These are phyloP conservation scores for Conus betulinus DNA, from an alignment of 1,140 invertebrate species.

Conservation along the genomic window DNA sequence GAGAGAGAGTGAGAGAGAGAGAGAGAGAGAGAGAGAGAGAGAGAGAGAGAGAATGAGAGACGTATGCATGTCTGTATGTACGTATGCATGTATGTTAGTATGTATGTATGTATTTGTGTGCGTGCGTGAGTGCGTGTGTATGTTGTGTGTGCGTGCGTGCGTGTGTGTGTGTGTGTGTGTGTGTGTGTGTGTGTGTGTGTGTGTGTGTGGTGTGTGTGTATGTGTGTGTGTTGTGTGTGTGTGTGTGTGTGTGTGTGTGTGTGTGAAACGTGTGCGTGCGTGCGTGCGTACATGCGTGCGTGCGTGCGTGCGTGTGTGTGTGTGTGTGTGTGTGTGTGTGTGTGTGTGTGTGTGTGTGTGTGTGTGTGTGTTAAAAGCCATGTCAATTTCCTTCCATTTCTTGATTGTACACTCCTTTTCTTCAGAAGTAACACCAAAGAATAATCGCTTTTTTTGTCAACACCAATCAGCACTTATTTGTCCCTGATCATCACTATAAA, in stretches of 20 bases:
- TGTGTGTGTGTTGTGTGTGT: background rate
- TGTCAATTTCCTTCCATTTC: too few species aligned
- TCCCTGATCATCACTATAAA: too few species aligned
- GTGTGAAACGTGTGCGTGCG: background rate
- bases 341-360: background rate
- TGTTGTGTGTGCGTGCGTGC: background rate
- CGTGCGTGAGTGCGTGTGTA: too few species aligned
- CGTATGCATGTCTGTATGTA: background rate
- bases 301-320: background rate
- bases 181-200: background rate
- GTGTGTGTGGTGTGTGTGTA: background rate
- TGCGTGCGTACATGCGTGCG: background rate
- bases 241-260: background rate
- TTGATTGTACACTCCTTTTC: too few species aligned
- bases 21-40: background rate
- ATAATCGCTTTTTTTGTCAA: too few species aligned
- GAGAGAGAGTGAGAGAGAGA: background rate
- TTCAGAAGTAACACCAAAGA: too few species aligned
- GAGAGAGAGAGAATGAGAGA: background rate
- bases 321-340: background rate
- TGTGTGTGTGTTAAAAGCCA: too few species aligned
- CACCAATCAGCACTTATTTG: too few species aligned
- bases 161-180: constrained; percentile 10
- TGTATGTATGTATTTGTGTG: background rate
- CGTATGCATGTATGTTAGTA: background rate